Conservation (phyloP, 2,113 vertebrate species). For the Eulemur macaco region DNA sequence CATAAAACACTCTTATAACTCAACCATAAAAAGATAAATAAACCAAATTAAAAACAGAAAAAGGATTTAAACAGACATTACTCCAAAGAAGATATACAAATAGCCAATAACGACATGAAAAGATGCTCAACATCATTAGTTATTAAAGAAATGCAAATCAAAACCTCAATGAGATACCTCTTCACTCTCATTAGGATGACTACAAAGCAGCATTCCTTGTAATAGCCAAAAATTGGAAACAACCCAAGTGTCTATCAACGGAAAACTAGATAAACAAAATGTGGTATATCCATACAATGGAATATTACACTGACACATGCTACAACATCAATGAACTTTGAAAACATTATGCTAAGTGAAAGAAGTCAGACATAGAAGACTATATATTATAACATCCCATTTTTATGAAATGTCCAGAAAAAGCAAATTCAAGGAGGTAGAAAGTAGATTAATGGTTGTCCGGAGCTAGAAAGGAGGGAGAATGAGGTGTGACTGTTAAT, state of each 20-base stretch:
- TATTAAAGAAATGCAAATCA: not conserved
- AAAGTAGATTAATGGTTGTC: not conserved
- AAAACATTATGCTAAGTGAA: not conserved
- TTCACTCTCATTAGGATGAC: not conserved
- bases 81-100: not conserved
- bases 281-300: not conserved
- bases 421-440: not conserved
- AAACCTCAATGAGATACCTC: not conserved
- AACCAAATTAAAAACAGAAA: slow-evolving; percentile 8
- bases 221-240: not conserved
- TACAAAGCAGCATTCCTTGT: slow-evolving; percentile 21
- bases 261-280: not conserved
- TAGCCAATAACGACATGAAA: not conserved
- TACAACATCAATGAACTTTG: not conserved
- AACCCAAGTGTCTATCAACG: not conserved
- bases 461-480: not conserved
- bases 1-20: not conserved
- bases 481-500: not conserved
- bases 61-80: slow-evolving; percentile 16
- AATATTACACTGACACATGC: not conserved
- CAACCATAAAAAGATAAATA: slow-evolving; percentile 3
- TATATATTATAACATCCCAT: not conserved
- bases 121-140: not conserved
- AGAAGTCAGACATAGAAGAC: slow-evolving; percentile 13
- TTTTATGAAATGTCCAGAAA: slow-evolving; percentile 8